Evolutionary conservation across 2,888 invertebrate species (phyloP).

Genomic region (Falcaria lacertinaria): DNA sequence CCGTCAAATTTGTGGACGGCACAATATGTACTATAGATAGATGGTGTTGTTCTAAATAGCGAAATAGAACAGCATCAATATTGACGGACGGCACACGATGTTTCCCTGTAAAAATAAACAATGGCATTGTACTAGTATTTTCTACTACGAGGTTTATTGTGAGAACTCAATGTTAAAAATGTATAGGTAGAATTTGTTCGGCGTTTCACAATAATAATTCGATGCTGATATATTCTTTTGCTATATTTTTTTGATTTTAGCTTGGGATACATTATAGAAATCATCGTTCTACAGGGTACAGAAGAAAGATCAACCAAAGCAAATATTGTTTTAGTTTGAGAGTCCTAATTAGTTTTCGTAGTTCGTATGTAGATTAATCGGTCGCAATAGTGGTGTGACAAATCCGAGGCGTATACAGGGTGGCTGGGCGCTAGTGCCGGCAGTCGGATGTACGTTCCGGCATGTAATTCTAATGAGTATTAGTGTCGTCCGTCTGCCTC

Average conservation of each 20-base stretch:
- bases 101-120: not conserved
- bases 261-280: too few species aligned
- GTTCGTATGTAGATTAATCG: not conserved
- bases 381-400: slow-evolving; percentile 12
- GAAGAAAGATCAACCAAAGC: too few species aligned
- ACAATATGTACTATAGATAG: too few species aligned
- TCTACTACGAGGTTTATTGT: not conserved
- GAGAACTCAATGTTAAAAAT: too few species aligned
- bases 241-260: too few species aligned
- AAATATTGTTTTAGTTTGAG: not conserved
- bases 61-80: not conserved
- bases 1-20: not conserved
- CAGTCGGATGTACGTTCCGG: slow-evolving; percentile 45
- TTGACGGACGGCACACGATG: not conserved
- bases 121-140: not conserved
- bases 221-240: too few species aligned
- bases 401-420: slow-evolving; percentile 17
- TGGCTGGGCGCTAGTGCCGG: slow-evolving; percentile 5
- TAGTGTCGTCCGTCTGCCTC: slow-evolving; percentile 62
- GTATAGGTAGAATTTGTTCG: too few species aligned
- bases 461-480: slow-evolving; percentile 79
- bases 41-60: not conserved
- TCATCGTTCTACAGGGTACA: too few species aligned
- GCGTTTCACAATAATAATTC: too few species aligned
- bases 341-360: not conserved